A percentile compares a stretch with the other conserved stretches of the same genome.
phyloP scores from a whole-genome alignment of 2,113 vertebrate genomes.

The Suricata suricatta region DNA sequence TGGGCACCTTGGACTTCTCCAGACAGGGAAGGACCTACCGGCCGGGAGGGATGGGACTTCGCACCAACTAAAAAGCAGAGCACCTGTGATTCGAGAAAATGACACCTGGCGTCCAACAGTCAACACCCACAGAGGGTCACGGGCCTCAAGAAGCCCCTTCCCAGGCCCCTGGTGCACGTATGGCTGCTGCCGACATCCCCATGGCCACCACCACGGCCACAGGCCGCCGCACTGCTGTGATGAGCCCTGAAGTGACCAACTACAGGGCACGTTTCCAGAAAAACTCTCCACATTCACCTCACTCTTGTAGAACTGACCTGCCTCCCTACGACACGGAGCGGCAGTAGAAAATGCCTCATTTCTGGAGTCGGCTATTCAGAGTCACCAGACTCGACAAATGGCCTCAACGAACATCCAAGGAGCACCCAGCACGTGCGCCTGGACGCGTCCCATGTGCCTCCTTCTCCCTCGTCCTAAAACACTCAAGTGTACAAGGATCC shows the following conservation, averaged over 20 bases:
- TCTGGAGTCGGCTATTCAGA: not conserved
- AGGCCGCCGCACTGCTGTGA: not conserved
- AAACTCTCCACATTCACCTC: not conserved
- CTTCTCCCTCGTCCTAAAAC: not conserved
- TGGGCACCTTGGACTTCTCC: accelerated
- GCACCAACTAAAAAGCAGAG: not conserved
- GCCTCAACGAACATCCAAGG: not conserved
- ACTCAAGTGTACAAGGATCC: not conserved
- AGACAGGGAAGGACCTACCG: accelerated
- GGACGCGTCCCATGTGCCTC: accelerated
- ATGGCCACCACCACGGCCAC: accelerated
- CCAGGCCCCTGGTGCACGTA: accelerated
- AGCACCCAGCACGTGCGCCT: not conserved
- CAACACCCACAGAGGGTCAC: accelerated
- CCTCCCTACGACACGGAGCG: not conserved
- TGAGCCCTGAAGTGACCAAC: not conserved
- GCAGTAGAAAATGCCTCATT: not conserved
- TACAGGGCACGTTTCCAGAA: not conserved
- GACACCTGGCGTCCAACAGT: not conserved
- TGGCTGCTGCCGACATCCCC: not conserved
- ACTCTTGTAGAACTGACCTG: not conserved
- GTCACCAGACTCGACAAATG: too few species aligned
- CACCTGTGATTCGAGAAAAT: accelerated
- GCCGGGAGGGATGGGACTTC: not conserved
- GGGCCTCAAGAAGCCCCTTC: accelerated